phyloP scores from a whole-genome alignment of 2,113 vertebrate genomes.

The Chinchilla lanigera region DNA sequence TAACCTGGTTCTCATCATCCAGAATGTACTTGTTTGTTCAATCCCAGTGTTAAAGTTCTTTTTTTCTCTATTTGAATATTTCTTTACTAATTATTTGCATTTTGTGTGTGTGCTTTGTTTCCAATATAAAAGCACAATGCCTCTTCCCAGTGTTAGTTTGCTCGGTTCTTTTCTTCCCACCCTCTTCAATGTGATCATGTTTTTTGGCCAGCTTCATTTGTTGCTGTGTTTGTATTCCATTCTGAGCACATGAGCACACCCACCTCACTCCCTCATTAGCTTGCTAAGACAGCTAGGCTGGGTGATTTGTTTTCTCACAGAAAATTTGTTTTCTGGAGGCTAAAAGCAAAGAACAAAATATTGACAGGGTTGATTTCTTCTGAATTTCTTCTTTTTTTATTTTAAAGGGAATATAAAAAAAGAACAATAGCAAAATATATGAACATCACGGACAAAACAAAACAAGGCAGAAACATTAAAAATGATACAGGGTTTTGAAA shows the following conservation, averaged over 20 bases:
- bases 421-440: too few species aligned
- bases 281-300: not conserved
- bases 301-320: not conserved
- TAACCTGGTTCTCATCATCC: not conserved
- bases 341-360: not conserved
- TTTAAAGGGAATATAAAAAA: too few species aligned
- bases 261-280: not conserved
- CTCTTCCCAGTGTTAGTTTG: not conserved
- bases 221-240: not conserved
- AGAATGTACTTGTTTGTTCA: not conserved
- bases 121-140: not conserved
- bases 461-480: too few species aligned
- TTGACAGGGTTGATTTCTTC: not conserved
- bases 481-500: too few species aligned
- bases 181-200: rapidly evolving
- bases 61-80: not conserved
- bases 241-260: not conserved
- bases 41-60: not conserved
- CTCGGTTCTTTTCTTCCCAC: not conserved
- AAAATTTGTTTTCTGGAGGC: not conserved
- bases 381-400: not conserved
- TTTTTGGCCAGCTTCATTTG: not conserved
- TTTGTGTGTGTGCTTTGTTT: not conserved
- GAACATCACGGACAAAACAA: too few species aligned
- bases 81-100: not conserved